These are phyloP conservation scores for Mesorhabditis belari DNA, from an alignment of 2,888 invertebrate genomes.

Conservation along the genomic window DNA sequence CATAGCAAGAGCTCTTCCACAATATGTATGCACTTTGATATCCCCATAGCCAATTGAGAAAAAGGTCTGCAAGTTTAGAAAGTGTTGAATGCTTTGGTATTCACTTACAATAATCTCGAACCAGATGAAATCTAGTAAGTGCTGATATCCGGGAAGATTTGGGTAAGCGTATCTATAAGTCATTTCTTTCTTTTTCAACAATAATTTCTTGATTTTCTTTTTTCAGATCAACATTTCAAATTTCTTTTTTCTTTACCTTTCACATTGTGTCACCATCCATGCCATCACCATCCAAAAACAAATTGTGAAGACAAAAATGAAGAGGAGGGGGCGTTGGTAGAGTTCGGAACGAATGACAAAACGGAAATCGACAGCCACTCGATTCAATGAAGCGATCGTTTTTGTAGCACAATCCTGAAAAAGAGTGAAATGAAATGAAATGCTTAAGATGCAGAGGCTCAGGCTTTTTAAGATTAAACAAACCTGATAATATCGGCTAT, in stretches of 20 bases:
- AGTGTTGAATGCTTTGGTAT: not conserved
- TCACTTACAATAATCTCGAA: slow-evolving; percentile 47
- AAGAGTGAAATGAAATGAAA: not conserved
- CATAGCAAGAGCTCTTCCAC: slow-evolving; percentile 96
- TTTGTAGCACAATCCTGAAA: slow-evolving; percentile 81
- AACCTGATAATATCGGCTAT: slow-evolving; percentile 82
- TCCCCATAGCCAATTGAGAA: slow-evolving; percentile 99
- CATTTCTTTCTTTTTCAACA: not conserved
- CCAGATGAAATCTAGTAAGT: slow-evolving; percentile 47
- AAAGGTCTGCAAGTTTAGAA: slow-evolving; percentile 68
- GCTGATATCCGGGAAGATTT: slow-evolving; percentile 28
- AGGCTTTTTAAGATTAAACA: not conserved
- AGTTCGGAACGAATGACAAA: slow-evolving; percentile 95
- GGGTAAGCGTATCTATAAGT: slow-evolving; percentile 21
- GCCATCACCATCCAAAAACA: slow-evolving; percentile 98
- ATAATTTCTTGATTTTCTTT: too few relatives aligned
- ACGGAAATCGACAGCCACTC: slow-evolving; percentile 83
- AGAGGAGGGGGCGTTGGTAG: slow-evolving; percentile 73
- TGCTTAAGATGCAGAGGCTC: not conserved
- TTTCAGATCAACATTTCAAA: not conserved
- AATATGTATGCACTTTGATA: slow-evolving; percentile 94
- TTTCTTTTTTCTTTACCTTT: slow-evolving; percentile 66
- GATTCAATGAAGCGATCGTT: slow-evolving; percentile 54
- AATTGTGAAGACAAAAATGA: slow-evolving; percentile 90
- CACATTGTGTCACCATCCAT: slow-evolving; percentile 96